Evolutionary conservation across 2,888 invertebrate genomes (phyloP).

Genomic region (Anodontia alba): DNA sequence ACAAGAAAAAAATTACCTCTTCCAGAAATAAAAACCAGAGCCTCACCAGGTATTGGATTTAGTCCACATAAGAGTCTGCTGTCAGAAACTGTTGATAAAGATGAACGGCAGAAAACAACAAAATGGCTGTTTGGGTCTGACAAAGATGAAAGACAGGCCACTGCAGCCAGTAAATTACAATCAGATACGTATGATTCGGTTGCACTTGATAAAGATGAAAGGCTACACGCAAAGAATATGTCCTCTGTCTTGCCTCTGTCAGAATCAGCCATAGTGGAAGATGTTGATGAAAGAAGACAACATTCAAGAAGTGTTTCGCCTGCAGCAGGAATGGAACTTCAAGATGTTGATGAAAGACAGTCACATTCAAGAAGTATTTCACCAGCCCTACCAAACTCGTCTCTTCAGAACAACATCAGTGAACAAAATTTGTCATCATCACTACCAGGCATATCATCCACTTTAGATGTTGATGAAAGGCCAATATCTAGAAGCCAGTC

Average conservation of each 20-base stretch:
- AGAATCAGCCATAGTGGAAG: background rate
- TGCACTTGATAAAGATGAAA: background rate
- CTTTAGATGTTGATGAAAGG: constrained; percentile 19
- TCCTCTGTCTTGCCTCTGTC: background rate
- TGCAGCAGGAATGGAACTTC: background rate
- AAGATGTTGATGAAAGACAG: constrained; percentile 12
- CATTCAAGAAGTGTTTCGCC: constrained; percentile 28
- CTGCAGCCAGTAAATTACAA: background rate
- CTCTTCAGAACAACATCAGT: background rate
- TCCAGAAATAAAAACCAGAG: background rate
- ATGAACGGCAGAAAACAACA: background rate
- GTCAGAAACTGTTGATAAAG: background rate
- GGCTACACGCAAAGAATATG: background rate
- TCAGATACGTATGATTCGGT: background rate
- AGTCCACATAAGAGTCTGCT: background rate
- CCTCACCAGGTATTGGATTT: background rate
- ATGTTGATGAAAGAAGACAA: constrained; percentile 23
- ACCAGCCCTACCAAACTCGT: background rate
- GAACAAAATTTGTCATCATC: background rate
- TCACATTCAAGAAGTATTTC: constrained; percentile 49
- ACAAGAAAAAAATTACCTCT: background rate
- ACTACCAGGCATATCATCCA: background rate
- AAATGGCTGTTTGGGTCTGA: background rate
- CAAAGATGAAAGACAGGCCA: background rate
- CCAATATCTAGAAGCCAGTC: background rate